These are phyloP conservation scores for Polymixis lichenea DNA, from an alignment of 2,888 invertebrate species.

Conservation along the genomic window DNA sequence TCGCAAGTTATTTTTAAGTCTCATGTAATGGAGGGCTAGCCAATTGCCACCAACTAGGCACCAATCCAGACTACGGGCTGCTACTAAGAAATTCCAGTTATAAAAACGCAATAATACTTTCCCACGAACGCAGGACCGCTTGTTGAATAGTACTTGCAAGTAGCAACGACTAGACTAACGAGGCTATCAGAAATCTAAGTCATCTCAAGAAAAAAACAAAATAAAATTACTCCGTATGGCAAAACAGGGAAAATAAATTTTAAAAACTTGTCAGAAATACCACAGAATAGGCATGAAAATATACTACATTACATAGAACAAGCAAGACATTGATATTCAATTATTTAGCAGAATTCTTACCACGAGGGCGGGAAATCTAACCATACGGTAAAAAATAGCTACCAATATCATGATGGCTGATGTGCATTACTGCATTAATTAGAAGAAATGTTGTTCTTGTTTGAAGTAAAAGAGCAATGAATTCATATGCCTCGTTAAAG, in stretches of 20 bases:
- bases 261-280: background rate
- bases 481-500: conserved; percentile 1
- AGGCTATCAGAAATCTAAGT: background rate
- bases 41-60: background rate
- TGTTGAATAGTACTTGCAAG: too few species aligned
- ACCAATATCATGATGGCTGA: background rate
- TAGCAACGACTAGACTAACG: background rate
- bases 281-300: background rate
- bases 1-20: too few species aligned
- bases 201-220: background rate
- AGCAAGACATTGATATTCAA: background rate
- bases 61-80: background rate
- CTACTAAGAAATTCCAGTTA: background rate
- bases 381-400: background rate
- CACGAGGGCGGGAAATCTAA: background rate
- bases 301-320: background rate
- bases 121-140: background rate
- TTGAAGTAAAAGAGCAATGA: conserved; percentile 2
- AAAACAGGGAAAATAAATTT: background rate
- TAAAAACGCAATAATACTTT: background rate
- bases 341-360: background rate
- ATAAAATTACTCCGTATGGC: background rate
- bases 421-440: background rate
- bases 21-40: background rate
- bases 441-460: background rate